These are phyloP conservation scores for Apaloderma vittatum DNA, from an alignment of 2,113 vertebrate species.

Conservation along the genomic window DNA sequence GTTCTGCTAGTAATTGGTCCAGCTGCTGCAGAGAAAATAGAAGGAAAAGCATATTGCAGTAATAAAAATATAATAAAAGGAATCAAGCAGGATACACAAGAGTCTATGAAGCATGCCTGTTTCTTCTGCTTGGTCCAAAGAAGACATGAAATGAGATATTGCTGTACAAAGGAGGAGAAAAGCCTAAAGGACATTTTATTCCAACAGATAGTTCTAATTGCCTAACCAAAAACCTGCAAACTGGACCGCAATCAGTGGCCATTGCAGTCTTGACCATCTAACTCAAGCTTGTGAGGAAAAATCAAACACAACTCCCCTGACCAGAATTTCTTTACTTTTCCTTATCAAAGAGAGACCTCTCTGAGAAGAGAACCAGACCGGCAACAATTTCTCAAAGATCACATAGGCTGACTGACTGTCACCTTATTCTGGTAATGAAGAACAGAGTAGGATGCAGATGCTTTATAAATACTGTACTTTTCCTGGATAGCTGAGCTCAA, in stretches of 20 bases:
- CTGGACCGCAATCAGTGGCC: not conserved
- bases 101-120: constrained; percentile 30
- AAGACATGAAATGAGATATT: not conserved
- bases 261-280: not conserved
- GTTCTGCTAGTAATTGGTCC: constrained; percentile 82
- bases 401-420: not conserved
- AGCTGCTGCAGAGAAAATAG: constrained; percentile 81
- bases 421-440: not conserved
- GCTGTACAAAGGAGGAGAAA: not conserved
- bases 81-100: constrained; percentile 19
- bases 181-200: not conserved
- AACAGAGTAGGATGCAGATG: not conserved
- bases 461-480: not conserved
- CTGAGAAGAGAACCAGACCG: not conserved
- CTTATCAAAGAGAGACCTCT: not conserved
- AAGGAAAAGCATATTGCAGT: constrained; percentile 29
- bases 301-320: not conserved
- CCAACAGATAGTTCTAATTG: not conserved
- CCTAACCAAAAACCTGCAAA: not conserved
- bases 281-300: not conserved
- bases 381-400: not conserved
- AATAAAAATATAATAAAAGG: constrained; percentile 51
- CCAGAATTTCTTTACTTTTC: not conserved
- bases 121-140: not conserved
- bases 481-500: not conserved